Evolutionary conservation across 2,113 vertebrate species (phyloP).

Genomic region (Oreochromis niloticus): DNA sequence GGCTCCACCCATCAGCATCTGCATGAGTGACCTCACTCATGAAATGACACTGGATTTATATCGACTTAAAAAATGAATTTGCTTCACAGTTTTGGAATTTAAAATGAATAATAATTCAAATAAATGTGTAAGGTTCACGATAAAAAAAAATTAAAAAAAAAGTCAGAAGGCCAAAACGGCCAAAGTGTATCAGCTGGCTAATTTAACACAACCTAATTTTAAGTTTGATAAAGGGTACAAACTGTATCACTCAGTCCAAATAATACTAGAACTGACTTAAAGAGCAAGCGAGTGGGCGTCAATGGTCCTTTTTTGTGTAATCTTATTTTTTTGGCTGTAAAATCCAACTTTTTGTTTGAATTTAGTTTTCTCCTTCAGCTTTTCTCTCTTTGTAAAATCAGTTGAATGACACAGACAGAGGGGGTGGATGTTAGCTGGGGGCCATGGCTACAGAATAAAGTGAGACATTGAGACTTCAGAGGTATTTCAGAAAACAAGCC

Average conservation of each 20-base stretch:
- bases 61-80: fast-evolving
- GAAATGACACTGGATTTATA: not conserved
- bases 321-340: not conserved
- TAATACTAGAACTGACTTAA: not conserved
- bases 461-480: not conserved
- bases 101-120: not conserved
- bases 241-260: not conserved
- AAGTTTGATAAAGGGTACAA: not conserved
- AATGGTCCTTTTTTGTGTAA: not conserved
- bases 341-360: not conserved
- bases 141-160: not conserved
- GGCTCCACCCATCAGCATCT: not conserved
- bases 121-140: not conserved
- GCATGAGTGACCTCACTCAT: not conserved
- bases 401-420: not conserved
- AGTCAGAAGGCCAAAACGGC: too few relatives aligned
- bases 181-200: not conserved
- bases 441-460: not conserved
- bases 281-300: not conserved
- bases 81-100: not conserved
- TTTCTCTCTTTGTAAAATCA: not conserved
- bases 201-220: fast-evolving
- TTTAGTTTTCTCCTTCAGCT: not conserved
- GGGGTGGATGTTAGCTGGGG: not conserved
- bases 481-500: not conserved